Evolutionary conservation across 35 echinoderm and acorn worm genomes (phyloP).

Genomic region (Hemicentrotus pulcherrimus): DNA sequence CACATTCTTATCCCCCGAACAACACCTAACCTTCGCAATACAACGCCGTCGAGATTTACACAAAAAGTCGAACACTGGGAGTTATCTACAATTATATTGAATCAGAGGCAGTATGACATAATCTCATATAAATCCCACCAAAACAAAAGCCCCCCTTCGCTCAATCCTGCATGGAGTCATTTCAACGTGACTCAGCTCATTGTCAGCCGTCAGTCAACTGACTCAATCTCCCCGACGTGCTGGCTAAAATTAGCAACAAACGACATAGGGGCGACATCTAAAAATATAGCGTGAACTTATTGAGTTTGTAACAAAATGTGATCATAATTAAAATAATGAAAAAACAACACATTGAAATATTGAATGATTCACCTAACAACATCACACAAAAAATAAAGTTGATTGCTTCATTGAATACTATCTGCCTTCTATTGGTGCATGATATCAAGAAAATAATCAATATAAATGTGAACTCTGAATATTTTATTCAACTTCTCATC

Average conservation of each 20-base stretch:
- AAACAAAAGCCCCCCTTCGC: slow-evolving; percentile 20
- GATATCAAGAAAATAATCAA: no score
- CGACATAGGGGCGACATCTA: neutral
- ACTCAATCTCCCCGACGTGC: slow-evolving; percentile 12
- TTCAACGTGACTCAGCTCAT: slow-evolving; percentile 12
- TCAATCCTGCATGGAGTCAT: neutral
- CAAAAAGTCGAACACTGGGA: neutral
- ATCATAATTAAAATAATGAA: neutral
- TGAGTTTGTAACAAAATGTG: neutral
- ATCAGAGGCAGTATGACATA: neutral
- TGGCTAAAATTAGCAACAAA: slow-evolving; percentile 36
- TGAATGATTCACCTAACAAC: neutral
- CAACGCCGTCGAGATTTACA: neutral
- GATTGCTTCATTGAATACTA: neutral
- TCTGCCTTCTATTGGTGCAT: no score
- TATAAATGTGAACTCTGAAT: no score
- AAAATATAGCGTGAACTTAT: neutral
- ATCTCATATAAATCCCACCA: neutral
- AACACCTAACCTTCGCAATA: neutral
- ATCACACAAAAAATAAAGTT: neutral
- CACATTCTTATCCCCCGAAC: neutral
- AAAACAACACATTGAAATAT: neutral
- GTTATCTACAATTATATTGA: neutral
- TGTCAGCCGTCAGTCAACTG: slow-evolving; percentile 15
- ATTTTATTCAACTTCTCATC: no score